These are phyloP conservation scores for Trachythela sp. DNA, from an alignment of 64 coral and sea anemone species.

Conservation along the genomic window DNA sequence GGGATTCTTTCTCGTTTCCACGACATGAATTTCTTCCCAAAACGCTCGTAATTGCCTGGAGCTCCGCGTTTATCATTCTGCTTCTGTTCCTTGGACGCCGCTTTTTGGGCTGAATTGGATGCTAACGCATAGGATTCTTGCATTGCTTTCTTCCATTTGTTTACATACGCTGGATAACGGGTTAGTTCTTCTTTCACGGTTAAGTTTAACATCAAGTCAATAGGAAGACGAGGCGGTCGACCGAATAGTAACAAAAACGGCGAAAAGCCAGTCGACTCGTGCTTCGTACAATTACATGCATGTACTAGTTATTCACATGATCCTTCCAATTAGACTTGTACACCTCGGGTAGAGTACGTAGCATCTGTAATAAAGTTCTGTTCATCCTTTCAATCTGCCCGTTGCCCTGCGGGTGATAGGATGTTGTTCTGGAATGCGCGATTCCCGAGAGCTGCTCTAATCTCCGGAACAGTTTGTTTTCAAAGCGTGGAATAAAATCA, in stretches of 20 bases:
- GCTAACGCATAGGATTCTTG: conserved; percentile 26
- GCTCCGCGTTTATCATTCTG: not conserved
- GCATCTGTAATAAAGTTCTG: conserved; percentile 1
- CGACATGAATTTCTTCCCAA: not conserved
- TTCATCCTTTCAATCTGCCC: conserved; percentile 29
- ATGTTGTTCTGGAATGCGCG: not conserved
- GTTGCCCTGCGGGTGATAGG: conserved; percentile 15
- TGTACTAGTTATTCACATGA: not conserved
- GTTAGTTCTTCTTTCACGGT: not conserved
- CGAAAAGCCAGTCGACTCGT: not conserved
- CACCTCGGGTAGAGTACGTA: not conserved
- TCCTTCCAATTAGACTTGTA: conserved; percentile 13
- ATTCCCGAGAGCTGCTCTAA: not conserved
- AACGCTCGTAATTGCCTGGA: not conserved
- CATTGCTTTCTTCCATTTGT: conserved; percentile 29
- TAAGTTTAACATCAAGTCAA: not conserved
- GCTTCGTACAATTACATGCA: not conserved
- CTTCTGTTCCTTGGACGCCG: not conserved
- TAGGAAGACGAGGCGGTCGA: not conserved
- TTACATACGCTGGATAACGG: not conserved
- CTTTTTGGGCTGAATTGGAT: conserved; percentile 12
- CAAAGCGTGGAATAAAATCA: no score
- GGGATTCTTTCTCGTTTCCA: not conserved
- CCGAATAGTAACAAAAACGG: conserved; percentile 16
- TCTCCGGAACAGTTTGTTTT: not conserved